A percentile compares a stretch with the other conserved stretches of the same genome.
phyloP scores from a whole-genome alignment of 2,888 invertebrate genomes.

The Sphecodes monilicornis region DNA sequence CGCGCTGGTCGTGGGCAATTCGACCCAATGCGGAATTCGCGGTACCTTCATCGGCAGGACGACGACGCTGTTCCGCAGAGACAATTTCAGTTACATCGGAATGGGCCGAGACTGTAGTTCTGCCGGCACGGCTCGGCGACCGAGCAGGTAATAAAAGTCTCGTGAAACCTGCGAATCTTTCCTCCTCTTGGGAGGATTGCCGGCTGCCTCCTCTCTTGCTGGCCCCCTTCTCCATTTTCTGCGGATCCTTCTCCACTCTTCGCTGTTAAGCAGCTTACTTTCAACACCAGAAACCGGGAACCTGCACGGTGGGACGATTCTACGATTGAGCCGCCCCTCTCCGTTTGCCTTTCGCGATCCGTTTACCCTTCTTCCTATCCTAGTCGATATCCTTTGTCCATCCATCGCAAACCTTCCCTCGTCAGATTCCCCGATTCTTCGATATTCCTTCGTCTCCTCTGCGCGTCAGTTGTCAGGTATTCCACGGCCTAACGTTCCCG shows the following conservation, averaged over 20 bases:
- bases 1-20: not conserved
- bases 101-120: not conserved
- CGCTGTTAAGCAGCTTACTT: slow-evolving; percentile 60
- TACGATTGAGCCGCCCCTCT: slow-evolving; percentile 29
- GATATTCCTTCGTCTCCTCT: not conserved
- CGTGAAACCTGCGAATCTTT: slow-evolving; percentile 45
- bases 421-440: slow-evolving; percentile 6
- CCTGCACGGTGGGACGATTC: slow-evolving; percentile 71
- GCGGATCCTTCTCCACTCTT: not conserved
- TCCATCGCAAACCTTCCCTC: not conserved
- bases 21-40: slow-evolving; percentile 40
- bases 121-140: not conserved
- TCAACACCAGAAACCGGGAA: slow-evolving; percentile 71
- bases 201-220: not conserved
- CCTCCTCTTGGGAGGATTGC: slow-evolving; percentile 18
- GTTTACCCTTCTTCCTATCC: not conserved
- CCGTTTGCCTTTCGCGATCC: not conserved
- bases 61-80: slow-evolving; percentile 8
- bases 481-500: slow-evolving; percentile 58
- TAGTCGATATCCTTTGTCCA: slow-evolving; percentile 20
- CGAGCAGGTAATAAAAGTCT: slow-evolving; percentile 58
- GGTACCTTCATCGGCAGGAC: slow-evolving; percentile 6
- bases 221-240: slow-evolving; percentile 4
- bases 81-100: slow-evolving; percentile 38
- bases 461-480: not conserved